These are phyloP conservation scores for Thripadectes ignobilis DNA, from an alignment of 2,797 vertebrate species.

Conservation along the genomic window DNA sequence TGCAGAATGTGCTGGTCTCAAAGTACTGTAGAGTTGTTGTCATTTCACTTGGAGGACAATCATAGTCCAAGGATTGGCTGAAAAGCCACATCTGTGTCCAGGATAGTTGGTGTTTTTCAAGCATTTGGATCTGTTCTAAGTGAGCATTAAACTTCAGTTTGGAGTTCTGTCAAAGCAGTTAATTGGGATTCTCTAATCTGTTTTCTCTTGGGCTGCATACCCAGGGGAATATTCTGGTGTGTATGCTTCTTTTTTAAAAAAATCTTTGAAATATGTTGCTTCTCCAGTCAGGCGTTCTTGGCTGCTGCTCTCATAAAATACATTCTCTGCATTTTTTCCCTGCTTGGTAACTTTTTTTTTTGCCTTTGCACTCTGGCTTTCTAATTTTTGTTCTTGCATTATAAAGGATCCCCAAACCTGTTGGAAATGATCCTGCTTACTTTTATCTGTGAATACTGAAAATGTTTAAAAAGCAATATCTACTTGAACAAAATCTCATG, in stretches of 20 bases:
- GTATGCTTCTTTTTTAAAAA: slow-evolving; percentile 78
- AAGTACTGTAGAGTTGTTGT: background rate
- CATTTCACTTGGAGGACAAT: background rate
- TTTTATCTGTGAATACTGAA: background rate
- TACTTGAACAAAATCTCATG: background rate
- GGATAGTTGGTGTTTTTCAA: background rate
- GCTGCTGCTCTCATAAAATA: slow-evolving; percentile 70
- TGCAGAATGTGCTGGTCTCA: background rate
- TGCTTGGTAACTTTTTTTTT: slow-evolving; percentile 52
- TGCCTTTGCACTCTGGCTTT: slow-evolving; percentile 38
- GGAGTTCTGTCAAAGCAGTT: slow-evolving; percentile 67
- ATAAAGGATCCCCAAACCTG: background rate
- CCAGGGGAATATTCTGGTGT: slow-evolving; percentile 96
- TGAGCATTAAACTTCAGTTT: slow-evolving; percentile 14
- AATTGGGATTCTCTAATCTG: slow-evolving; percentile 80
- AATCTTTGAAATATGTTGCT: slow-evolving; percentile 57
- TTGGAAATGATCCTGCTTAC: background rate
- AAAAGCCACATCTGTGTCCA: background rate
- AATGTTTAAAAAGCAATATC: background rate
- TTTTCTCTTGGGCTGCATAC: slow-evolving; percentile 81
- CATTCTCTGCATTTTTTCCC: slow-evolving; percentile 60
- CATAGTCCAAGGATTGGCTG: background rate
- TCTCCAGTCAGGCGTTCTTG: slow-evolving; percentile 66
- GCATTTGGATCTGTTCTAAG: slow-evolving; percentile 32
- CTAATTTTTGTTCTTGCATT: slow-evolving; percentile 12